phyloP scores from a whole-genome alignment of 1,140 invertebrate species.

The Brachionus sp. region DNA sequence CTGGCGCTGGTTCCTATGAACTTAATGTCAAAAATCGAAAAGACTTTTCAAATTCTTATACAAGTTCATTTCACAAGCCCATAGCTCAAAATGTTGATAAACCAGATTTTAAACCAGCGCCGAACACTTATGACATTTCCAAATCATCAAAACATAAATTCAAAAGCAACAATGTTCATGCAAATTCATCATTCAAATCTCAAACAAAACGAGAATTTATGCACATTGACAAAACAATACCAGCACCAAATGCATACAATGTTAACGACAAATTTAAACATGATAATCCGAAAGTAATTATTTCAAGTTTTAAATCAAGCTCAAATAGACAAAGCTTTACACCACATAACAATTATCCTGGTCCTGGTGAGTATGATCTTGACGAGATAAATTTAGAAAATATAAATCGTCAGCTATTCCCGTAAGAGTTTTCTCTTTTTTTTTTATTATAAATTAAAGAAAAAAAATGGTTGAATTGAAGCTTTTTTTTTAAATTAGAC shows the following conservation, averaged over 20 bases:
- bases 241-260: constrained; percentile 36
- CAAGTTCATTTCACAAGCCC: constrained; percentile 43
- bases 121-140: constrained; percentile 17
- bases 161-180: constrained; percentile 39
- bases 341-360: background rate
- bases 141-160: constrained; percentile 3
- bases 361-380: constrained; percentile 17
- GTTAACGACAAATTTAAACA: background rate
- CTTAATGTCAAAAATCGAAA: background rate
- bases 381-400: background rate
- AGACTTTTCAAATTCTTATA: background rate
- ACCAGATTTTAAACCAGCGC: background rate
- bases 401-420: constrained; percentile 19
- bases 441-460: background rate
- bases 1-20: constrained; percentile 26
- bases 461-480: background rate
- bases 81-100: constrained; percentile 18
- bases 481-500: background rate
- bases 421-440: constrained; percentile 9
- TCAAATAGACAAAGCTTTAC: constrained; percentile 13
- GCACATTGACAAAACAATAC: background rate
- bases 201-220: constrained; percentile 41
- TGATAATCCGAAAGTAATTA: background rate
- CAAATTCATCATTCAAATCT: constrained; percentile 29
- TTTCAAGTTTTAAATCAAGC: constrained; percentile 31